phyloP scores from a whole-genome alignment of 2,888 invertebrate species.

The Drosophila nr. medialis region DNA sequence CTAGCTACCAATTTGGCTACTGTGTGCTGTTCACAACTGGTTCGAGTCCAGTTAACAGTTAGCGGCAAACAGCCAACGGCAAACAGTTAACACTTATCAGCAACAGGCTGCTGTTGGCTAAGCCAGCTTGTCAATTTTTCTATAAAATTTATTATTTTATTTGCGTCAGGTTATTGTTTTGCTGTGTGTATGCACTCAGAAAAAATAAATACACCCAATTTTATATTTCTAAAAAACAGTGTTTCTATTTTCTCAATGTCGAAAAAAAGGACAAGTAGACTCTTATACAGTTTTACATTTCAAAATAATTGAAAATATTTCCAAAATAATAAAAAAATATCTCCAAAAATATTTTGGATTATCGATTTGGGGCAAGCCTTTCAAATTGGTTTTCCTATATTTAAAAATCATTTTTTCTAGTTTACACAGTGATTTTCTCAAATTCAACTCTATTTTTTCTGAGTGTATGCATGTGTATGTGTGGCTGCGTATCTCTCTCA shows the following conservation, averaged over 20 bases:
- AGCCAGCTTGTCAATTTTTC: constrained; percentile 79
- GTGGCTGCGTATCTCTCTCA: constrained; percentile 19
- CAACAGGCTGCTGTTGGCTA: constrained; percentile 70
- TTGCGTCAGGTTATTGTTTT: constrained; percentile 68
- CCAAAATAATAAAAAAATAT: background rate
- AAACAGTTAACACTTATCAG: constrained; percentile 36
- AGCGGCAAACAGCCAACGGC: background rate
- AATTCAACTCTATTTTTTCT: background rate
- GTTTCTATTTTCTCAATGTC: too few relatives aligned
- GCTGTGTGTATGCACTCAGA: background rate
- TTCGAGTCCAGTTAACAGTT: constrained; percentile 35
- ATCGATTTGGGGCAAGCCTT: background rate
- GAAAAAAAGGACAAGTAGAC: background rate
- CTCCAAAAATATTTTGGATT: background rate
- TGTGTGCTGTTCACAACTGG: constrained; percentile 49
- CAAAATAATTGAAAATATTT: background rate
- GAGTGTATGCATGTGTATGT: background rate
- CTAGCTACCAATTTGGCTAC: constrained; percentile 78
- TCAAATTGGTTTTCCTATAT: background rate
- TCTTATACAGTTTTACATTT: too few relatives aligned
- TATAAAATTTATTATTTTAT: constrained; percentile 80
- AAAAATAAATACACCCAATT: background rate
- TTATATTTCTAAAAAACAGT: background rate
- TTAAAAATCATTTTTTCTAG: background rate
- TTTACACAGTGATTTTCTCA: background rate